Evolutionary conservation across 2,888 invertebrate species (phyloP), one percentile per base, ranked within the genome.

Genomic region (Rambutsinella grinnellia): DNA sequence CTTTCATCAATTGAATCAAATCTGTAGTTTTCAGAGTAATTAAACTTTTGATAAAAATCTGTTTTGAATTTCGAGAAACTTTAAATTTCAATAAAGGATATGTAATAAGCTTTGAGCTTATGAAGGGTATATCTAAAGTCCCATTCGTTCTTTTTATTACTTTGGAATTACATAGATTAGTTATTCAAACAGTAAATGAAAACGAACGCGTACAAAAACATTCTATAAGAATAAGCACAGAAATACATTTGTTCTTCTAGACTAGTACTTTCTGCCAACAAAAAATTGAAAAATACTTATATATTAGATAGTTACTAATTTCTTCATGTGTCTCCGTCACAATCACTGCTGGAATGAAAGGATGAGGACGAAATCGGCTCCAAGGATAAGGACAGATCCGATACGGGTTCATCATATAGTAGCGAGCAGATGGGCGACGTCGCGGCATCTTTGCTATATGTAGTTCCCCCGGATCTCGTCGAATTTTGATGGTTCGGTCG

Each of bases 331-430:
- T 36, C 36, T 36, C 13, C 36, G 36, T 36, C 36, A 36, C 36
- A 36, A 36, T 66, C 72, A 54, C 67, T 62, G n/a, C 74, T 74
- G n/a, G 60, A 61, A n/a, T 72, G 72, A 51, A 60, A 67, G 10
- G 74, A 74, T 1, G 61, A 60, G 8, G 67, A 67, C 0, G 74
- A 74, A 19, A 74, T 67, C 0, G 74, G 67, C 27, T 74, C 74
- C 49, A 74, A 19, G 0, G 74, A 74, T 46, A 74, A 47, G 26
- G 65, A 65, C 1, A 58, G 44, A 36, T 72, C 72, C 36, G 62
- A 62, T 8, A 47, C 46, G 19, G 26, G 56, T 6, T 46, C 53
- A 1, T 53, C 61, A 65, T 44, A 56, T 6, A 15, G 36, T 1
- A 24, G 46, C 5, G 23, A n/a, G n/a, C 49, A 28, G 21, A 19